phyloP scores from a whole-genome alignment of 2,113 vertebrate genomes.

The Orientallactaga bullata region DNA sequence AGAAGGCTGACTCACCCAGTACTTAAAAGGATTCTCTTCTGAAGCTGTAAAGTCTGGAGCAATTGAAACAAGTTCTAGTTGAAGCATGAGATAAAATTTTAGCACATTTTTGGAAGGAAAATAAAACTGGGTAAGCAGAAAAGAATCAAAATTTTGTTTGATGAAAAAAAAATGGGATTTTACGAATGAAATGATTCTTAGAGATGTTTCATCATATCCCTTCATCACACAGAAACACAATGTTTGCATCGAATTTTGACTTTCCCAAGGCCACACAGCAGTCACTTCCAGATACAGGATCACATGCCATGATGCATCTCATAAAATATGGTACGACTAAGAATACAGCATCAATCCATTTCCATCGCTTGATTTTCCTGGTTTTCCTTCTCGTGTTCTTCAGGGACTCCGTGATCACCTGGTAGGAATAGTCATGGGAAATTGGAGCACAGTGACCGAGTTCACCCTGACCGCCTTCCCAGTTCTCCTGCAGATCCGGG shows the following conservation, averaged over 20 bases:
- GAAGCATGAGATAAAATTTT: not conserved
- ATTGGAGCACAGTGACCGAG: slow-evolving; percentile 2
- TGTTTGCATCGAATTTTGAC: not conserved
- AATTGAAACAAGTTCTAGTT: not conserved
- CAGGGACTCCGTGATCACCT: not conserved
- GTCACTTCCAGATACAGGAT: not conserved
- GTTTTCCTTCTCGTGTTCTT: not conserved
- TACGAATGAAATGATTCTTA: not conserved
- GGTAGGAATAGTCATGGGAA: not conserved
- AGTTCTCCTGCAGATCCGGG: slow-evolving; percentile 17
- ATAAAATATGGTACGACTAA: not conserved
- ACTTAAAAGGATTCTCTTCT: not conserved
- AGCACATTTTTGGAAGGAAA: not conserved
- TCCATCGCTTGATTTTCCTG: not conserved
- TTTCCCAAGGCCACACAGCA: not conserved
- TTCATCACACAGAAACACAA: not conserved
- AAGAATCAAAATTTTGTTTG: not conserved
- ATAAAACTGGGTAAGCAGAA: not conserved
- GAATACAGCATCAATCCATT: not conserved
- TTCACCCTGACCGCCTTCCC: slow-evolving; percentile 66
- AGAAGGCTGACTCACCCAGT: no score
- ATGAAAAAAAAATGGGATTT: not conserved
- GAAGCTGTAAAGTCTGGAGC: not conserved
- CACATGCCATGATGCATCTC: not conserved
- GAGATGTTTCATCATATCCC: not conserved